These are phyloP conservation scores for Stramonita haemastoma DNA, from an alignment of 2,888 invertebrate genomes.

Conservation along the genomic window DNA sequence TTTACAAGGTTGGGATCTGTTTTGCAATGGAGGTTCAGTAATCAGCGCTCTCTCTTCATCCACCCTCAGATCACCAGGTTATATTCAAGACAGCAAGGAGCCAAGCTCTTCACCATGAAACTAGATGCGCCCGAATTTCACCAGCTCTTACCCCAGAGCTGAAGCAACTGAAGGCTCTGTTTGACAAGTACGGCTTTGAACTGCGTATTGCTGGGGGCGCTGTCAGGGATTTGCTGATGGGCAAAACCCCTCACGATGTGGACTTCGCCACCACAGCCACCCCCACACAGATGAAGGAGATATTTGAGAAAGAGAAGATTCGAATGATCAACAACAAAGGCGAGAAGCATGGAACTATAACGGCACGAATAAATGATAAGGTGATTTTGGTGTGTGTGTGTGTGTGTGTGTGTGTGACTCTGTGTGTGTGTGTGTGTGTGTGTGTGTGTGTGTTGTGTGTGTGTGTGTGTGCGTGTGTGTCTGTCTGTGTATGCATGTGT, in stretches of 20 bases:
- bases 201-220: constrained; percentile 97
- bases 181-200: constrained; percentile 85
- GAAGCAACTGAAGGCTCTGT: constrained; percentile 84
- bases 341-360: constrained; percentile 86
- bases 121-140: constrained; percentile 71
- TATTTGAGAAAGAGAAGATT: constrained; percentile 90
- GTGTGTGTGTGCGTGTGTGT: neutral
- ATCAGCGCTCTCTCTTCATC: neutral
- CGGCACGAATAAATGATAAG: constrained; percentile 94
- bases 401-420: neutral
- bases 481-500: no score
- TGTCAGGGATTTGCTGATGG: constrained; percentile 83
- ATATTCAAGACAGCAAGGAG: neutral
- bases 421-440: neutral
- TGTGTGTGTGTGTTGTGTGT: neutral
- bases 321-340: constrained; percentile 91
- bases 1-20: neutral
- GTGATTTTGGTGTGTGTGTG: constrained; percentile 81
- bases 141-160: constrained; percentile 88
- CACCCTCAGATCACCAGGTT: neutral
- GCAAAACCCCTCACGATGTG: constrained; percentile 83
- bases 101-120: constrained; percentile 67
- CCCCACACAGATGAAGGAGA: constrained; percentile 95
- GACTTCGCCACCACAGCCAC: constrained; percentile 99
- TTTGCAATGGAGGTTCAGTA: neutral